Conservation (phyloP, 2,113 vertebrate species). For the Lontra canadensis region DNA sequence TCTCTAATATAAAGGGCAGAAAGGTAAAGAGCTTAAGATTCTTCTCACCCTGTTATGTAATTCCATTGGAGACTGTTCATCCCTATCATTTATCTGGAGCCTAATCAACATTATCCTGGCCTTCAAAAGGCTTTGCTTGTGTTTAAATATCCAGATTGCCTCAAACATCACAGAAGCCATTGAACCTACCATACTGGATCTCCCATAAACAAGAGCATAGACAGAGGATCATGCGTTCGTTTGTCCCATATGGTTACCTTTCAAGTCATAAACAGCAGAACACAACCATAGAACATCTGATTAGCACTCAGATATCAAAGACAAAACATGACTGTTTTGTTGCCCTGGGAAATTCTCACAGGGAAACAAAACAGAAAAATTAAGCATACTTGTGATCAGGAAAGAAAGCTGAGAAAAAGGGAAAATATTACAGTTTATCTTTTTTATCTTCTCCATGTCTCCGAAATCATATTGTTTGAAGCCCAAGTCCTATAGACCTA, state of each 20-base stretch:
- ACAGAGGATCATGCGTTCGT: neutral
- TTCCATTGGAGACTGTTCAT: neutral
- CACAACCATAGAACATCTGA: neutral
- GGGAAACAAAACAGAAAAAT: neutral
- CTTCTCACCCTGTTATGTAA: neutral
- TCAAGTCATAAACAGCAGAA: conserved; percentile 28
- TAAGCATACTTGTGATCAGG: neutral
- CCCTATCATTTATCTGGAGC: conserved; percentile 3
- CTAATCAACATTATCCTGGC: neutral
- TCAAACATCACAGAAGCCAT: conserved; percentile 5
- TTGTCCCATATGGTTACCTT: conserved; percentile 2
- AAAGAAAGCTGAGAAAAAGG: neutral
- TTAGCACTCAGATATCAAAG: conserved; percentile 48
- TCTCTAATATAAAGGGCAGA: neutral
- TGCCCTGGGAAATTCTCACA: neutral
- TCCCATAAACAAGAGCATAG: neutral
- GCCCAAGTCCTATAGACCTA: neutral
- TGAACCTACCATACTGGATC: neutral
- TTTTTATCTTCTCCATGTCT: neutral
- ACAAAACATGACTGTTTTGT: neutral
- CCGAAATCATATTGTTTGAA: neutral
- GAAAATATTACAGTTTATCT: neutral
- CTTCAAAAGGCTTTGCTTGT: conserved; percentile 13
- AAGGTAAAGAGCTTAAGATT: neutral
- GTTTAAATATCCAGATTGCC: conserved; percentile 14